Conservation (phyloP, 1,140 invertebrate species). For the Ostrea denselamellosa region DNA sequence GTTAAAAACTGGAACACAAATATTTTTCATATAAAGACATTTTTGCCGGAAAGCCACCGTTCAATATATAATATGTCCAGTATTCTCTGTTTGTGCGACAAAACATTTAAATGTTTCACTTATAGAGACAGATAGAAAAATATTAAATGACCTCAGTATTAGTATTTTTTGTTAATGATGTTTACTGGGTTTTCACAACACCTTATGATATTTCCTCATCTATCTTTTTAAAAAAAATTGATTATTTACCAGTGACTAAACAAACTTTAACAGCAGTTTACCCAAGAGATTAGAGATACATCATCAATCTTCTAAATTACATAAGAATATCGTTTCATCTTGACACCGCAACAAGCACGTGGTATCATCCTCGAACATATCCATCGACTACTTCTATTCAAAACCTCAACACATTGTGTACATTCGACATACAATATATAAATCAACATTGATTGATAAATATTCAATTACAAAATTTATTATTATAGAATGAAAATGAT, state of each 20-base stretch:
- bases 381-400: not conserved
- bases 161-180: not conserved
- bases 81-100: too few relatives aligned
- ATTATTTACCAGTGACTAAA: not conserved
- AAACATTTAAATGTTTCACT: too few relatives aligned
- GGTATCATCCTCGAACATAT: not conserved
- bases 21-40: too few relatives aligned
- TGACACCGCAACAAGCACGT: not conserved
- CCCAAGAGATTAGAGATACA: not conserved
- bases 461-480: not conserved
- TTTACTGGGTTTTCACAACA: not conserved
- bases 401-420: not conserved
- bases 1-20: too few relatives aligned
- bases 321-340: conserved; percentile 16
- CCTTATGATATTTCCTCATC: not conserved
- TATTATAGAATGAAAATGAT: not conserved
- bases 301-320: conserved; percentile 23
- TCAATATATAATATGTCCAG: too few relatives aligned
- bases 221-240: not conserved
- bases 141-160: too few relatives aligned
- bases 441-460: not conserved
- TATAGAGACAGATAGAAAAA: too few relatives aligned
- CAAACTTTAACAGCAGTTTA: not conserved
- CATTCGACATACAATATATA: not conserved
- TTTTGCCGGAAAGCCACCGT: too few relatives aligned